Percentiles rank a stretch among this genome's conserved stretches.
Conservation (phyloP, 2,113 vertebrate species). For the Cinclus cinclus region DNA sequence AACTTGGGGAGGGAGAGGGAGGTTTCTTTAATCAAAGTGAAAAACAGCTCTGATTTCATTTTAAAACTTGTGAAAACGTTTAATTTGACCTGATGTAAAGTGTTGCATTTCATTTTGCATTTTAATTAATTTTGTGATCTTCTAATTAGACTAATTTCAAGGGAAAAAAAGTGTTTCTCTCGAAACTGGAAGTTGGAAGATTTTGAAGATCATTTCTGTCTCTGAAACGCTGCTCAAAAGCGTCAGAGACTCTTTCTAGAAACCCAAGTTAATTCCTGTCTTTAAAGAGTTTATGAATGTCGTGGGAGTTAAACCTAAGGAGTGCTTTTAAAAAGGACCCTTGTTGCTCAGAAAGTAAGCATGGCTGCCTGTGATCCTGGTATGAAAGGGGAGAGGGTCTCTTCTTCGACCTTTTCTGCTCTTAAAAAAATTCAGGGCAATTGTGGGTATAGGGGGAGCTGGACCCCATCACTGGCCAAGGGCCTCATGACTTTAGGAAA, state of each 20-base stretch:
- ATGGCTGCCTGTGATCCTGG: neutral
- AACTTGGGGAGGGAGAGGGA: neutral
- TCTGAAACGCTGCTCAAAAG: neutral
- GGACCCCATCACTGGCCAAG: neutral
- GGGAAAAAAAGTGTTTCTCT: slow-evolving; percentile 18
- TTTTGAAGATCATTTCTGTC: slow-evolving; percentile 27
- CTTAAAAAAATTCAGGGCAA: neutral
- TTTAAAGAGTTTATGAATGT: neutral
- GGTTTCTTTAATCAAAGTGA: neutral
- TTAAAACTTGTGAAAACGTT: neutral
- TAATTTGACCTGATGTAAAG: slow-evolving; percentile 20
- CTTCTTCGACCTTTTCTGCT: neutral
- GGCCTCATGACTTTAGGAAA: neutral
- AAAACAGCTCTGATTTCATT: slow-evolving; percentile 28
- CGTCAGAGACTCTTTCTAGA: neutral
- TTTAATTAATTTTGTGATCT: slow-evolving; percentile 64
- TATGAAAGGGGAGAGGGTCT: neutral
- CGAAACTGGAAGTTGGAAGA: slow-evolving; percentile 19
- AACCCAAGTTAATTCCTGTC: slow-evolving; percentile 4
- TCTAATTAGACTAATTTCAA: slow-evolving; percentile 52
- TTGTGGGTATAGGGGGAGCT: neutral
- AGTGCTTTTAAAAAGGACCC: neutral
- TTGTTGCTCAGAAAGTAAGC: neutral
- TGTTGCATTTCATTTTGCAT: neutral
- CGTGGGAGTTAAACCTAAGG: neutral